Percentiles rank a stretch among this genome's conserved stretches.
These are phyloP conservation scores for Tribolium freemani DNA, from an alignment of 2,888 invertebrate species.

Conservation along the genomic window DNA sequence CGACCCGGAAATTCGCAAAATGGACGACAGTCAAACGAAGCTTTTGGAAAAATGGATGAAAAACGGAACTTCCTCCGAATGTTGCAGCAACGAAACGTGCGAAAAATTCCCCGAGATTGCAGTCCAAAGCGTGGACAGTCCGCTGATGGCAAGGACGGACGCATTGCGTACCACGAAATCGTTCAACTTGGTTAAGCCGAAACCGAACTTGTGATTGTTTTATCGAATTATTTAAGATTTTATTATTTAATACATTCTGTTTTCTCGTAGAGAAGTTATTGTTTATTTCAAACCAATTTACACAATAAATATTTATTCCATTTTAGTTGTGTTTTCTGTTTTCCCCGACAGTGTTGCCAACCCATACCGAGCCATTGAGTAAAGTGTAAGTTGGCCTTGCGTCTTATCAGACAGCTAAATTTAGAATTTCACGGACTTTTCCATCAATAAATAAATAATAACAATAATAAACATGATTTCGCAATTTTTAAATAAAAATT, in stretches of 20 bases:
- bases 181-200: constrained; percentile 66
- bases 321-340: constrained; percentile 4
- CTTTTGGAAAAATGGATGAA: constrained; percentile 31
- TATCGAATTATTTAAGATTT: constrained; percentile 37
- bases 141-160: constrained; percentile 62
- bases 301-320: constrained; percentile 38
- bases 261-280: constrained; percentile 15
- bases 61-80: constrained; percentile 37
- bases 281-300: constrained; percentile 16
- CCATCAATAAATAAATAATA: no score
- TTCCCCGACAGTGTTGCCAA: not conserved
- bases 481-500: not conserved
- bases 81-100: constrained; percentile 28
- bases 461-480: not conserved
- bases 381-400: no score
- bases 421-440: no score
- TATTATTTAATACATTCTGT: constrained; percentile 22
- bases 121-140: constrained; percentile 37
- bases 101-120: constrained; percentile 8
- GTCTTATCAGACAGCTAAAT: no score
- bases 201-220: constrained; percentile 50
- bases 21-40: constrained; percentile 6
- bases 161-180: constrained; percentile 64
- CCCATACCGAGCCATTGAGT: no score
- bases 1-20: not conserved